Base-by-base conservation (phyloP, 2,888 invertebrate species). In the Epinotia bilunana region DNA sequence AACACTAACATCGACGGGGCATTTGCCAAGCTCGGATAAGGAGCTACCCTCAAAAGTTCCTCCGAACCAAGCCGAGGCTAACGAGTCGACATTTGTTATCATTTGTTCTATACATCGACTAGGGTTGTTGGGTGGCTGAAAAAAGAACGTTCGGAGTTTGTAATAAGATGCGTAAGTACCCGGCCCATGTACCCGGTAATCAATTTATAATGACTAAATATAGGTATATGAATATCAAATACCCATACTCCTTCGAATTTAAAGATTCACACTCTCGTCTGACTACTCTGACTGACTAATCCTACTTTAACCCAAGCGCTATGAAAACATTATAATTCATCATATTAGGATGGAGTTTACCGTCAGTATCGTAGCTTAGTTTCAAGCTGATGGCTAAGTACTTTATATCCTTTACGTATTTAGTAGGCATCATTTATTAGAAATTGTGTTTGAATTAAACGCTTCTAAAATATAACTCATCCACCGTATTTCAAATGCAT, bases 31-130 rank as follows among this genome's bases (percentile, higher is more conserved):
- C 73, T 77, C 72, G 74, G 74, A 83, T 78, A 78, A 81, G 81
- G 80, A 82, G 79, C 64, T 76, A 78, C 79, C 77, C 77, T 78
- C 78, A 77, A 80, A 86, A 83, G 82, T 85, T 81, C 76, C 77
- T 76, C 76, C 76, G 80, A 81, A 79, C 79, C 77, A 76, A 78
- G 78, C 78, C 83, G 80, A 79, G 83, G 80, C 82, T 87, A 88
- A 88, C 87, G 88, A 88, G 81, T 80, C 63, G 74, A 80, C 85
- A 86, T 87, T 88, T 84, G 81, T 84, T 81, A 80, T 79, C 77
- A 77, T 70, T 75, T 73, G 70, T 75, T 64, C 72, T 68, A 72
- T 75, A 57, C 46, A 57, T 63, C n/a, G 28, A n/a, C 43, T 65
- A 43, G 60, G 65, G 68, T 23, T 62, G 68, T 57, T 60, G 23